Evolutionary conservation across 2,888 invertebrate species (phyloP), one percentile per base, ranked within the genome.

Genomic region (Leptinotarsa peninsularis): DNA sequence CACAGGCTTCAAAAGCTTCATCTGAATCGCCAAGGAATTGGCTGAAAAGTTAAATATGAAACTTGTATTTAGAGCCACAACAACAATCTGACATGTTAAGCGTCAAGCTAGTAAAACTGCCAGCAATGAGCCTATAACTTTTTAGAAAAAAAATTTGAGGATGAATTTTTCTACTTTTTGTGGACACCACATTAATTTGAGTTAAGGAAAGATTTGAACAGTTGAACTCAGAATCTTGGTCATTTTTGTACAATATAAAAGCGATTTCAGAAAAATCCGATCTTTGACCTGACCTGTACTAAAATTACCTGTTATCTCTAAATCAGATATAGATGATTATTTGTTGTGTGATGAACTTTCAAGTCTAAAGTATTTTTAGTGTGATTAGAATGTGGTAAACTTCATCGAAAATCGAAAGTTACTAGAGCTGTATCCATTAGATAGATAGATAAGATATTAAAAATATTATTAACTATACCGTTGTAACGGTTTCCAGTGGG

Each of bases 381-480:
- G 49, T 67, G 58, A 58, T 58, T 67, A 67, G 50, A 63, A 23
- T 73, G 21, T 58, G 63, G 60, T 63, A 58, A 71, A 71, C 50
- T 71, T 60, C 43, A 71, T 71, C 2, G 33, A 43, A 79, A 73
- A 80, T 73, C 77, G 78, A 73, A 80, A 67, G 27, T 81, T 80
- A 78, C 80, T 81, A 73, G 79, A 82, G 79, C 77, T 81, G 63
- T 81, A 79, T 81, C 80, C 80, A 79, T 82, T 79, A 76, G 79
- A 73, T 81, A 78, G 78, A 81, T 80, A 78, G 79, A 33, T 33
- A 33, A 4, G 27, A 33, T 80, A 75, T 72, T 81, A 72, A 3
- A 27, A 63, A 33, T 63, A 63, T 63, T 63, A 13, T 4, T 63
- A 13, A 63, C 63, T 63, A 73, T 70, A 77, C 56, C 73, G 73